Base-by-base conservation (phyloP, 2,888 invertebrate genomes). In the Phorcus lineatus region DNA sequence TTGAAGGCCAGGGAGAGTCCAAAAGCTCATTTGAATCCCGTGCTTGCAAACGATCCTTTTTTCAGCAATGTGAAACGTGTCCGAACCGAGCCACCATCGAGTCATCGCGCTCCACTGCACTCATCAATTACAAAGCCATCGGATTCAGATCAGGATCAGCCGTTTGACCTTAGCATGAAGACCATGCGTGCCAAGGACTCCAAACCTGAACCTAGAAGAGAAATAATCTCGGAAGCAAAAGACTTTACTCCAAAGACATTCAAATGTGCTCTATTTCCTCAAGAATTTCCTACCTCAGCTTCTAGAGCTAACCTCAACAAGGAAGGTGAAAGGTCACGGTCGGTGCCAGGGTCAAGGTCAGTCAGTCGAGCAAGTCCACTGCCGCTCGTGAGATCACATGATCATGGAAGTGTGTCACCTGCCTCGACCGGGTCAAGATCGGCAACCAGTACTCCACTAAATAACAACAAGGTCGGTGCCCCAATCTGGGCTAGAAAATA, bases 91-190 rank as follows among this genome's bases (percentile, higher is more conserved):
- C 22, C 79, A 74, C 57, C 74, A 62, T 57, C 28, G 22, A 52
- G 70, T 70, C 67, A 67, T 6, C 22, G 17, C 11, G 22, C 24
- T 28, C 74, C 24, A 6, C 28, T 24, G 11, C 78, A 70, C 17
- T 11, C 40, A 16, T n/a, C 52, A 28, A 22, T 22, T 24, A 53
- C 16, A 19, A 77, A 77, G 22, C 11, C 54, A 28, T 36, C 24
- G n/a, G 47, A 77, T 24, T 24, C 17, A 70, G 75, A 54, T 24
- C 66, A 75, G 70, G 88, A 88, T 52, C 82, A 86, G 74, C 88
- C 88, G 11, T 82, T 82, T 36, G 90, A 90, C 78, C 83, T 89
- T 40, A 90, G 90, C 83, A 88, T 90, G 88, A 90, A 89, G 81
- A 88, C 89, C 17, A 78, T 88, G 66, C 78, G 85, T n/a, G 24